Percentiles rank a stretch among this genome's conserved stretches.
Evolutionary conservation across 2,113 vertebrate genomes (phyloP).

Genomic region (Prochilodus magdalenae): DNA sequence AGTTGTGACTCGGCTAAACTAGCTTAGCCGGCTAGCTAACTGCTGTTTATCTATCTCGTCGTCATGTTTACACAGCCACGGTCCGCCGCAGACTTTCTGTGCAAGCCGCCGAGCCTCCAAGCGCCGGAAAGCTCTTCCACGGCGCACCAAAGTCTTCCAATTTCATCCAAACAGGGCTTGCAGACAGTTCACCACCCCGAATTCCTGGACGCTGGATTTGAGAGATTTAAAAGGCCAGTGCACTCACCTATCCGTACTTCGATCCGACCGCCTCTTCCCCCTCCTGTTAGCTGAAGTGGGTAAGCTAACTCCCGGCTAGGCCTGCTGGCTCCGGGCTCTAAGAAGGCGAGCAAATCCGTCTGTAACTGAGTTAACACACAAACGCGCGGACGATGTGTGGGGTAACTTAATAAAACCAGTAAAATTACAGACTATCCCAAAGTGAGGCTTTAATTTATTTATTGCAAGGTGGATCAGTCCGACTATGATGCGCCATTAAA

Average conservation of each 20-base stretch:
- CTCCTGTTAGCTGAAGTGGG: constrained; percentile 22
- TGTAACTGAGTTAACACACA: background rate
- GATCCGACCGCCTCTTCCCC: constrained; percentile 10
- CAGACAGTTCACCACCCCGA: no score
- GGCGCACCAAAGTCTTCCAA: background rate
- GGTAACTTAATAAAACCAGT: background rate
- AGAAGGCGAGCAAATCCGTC: background rate
- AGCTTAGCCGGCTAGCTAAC: constrained; percentile 11
- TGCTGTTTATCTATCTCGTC: background rate
- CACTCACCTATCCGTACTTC: constrained; percentile 7
- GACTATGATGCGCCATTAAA: constrained; percentile 48
- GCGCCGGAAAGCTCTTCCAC: background rate
- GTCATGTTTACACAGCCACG: background rate
- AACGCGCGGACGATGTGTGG: background rate
- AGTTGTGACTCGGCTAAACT: constrained; percentile 61
- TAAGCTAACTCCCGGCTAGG: constrained; percentile 30
- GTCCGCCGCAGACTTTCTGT: background rate
- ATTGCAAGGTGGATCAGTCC: constrained; percentile 22
- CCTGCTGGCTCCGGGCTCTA: constrained; percentile 4
- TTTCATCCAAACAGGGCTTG: background rate
- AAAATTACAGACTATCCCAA: background rate
- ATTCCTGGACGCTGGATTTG: background rate
- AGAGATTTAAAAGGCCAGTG: background rate
- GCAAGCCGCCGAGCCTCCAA: background rate
- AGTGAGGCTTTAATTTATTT: constrained; percentile 38